phyloP scores from a whole-genome alignment of 2,797 vertebrate species.

The Erpetoichthys calabaricus region DNA sequence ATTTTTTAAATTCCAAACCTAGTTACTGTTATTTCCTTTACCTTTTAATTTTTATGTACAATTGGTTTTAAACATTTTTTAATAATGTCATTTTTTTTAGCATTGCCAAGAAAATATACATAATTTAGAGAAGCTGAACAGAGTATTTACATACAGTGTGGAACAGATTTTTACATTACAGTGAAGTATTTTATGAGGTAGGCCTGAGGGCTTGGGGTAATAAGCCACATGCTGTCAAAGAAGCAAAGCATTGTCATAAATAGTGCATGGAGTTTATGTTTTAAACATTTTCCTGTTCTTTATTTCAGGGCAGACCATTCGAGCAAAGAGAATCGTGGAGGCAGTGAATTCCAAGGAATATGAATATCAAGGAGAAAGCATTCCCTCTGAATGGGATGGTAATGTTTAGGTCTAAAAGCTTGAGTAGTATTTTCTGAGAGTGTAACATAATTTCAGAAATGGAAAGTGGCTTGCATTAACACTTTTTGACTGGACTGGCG shows the following conservation, averaged over 20 bases:
- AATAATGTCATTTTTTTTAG: too few species aligned
- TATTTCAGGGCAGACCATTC: slow-evolving; percentile 56
- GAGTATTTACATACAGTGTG: slow-evolving; percentile 36
- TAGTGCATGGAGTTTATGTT: slow-evolving; percentile 12
- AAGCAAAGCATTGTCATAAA: slow-evolving; percentile 8
- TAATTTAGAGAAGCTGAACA: background rate
- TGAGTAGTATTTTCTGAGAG: background rate
- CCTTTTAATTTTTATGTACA: too few species aligned
- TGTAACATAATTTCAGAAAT: slow-evolving; percentile 2
- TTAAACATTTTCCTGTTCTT: slow-evolving; percentile 21
- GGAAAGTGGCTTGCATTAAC: slow-evolving; percentile 4
- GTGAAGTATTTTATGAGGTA: slow-evolving; percentile 33
- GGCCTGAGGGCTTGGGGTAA: slow-evolving; percentile 30
- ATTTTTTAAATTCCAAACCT: too few species aligned
- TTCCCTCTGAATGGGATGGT: slow-evolving; percentile 94
- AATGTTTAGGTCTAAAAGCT: slow-evolving; percentile 23
- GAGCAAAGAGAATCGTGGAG: slow-evolving; percentile 67
- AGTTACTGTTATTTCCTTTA: too few species aligned
- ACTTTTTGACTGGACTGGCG: slow-evolving; percentile 3
- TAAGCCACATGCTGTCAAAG: slow-evolving; percentile 8
- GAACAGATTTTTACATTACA: slow-evolving; percentile 34
- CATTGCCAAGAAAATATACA: background rate
- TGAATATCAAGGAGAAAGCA: slow-evolving; percentile 63
- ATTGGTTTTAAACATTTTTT: too few species aligned
- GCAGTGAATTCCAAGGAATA: slow-evolving; percentile 47